Percentiles rank a stretch among this genome's conserved stretches.
phyloP scores from a whole-genome alignment of 2,113 vertebrate species.

The Dicrurus megarhynchus region DNA sequence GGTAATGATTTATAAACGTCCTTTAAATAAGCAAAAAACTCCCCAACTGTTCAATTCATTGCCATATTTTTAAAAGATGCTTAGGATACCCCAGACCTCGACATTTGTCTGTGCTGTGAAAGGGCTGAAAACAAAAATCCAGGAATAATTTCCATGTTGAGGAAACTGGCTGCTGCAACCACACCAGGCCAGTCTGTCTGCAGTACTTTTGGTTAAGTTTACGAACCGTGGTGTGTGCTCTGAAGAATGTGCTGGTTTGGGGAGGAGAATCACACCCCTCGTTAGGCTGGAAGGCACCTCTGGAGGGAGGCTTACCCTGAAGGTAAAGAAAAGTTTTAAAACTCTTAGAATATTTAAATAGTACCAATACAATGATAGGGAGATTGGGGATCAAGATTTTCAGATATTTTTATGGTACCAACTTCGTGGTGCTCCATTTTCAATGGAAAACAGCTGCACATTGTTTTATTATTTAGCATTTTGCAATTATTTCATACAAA shows the following conservation, averaged over 20 bases:
- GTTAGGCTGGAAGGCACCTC: background rate
- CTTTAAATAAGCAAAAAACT: background rate
- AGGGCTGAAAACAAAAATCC: background rate
- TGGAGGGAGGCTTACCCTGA: background rate
- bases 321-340: background rate
- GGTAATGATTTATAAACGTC: conserved; percentile 60
- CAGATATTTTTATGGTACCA: background rate
- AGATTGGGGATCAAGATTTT: background rate
- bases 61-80: background rate
- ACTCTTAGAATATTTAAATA: background rate
- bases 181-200: background rate
- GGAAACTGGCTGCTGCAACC: background rate
- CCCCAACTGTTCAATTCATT: background rate
- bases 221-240: background rate
- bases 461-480: background rate
- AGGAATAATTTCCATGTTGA: background rate
- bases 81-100: background rate
- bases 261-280: background rate
- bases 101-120: background rate
- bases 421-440: background rate
- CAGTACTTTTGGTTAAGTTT: background rate
- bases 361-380: background rate
- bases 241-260: background rate
- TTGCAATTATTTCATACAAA: background rate
- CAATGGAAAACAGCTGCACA: background rate